Percentiles rank a stretch among this genome's conserved stretches.
Conservation (phyloP, 2,888 invertebrate genomes). For the Dendrolimus pini region DNA sequence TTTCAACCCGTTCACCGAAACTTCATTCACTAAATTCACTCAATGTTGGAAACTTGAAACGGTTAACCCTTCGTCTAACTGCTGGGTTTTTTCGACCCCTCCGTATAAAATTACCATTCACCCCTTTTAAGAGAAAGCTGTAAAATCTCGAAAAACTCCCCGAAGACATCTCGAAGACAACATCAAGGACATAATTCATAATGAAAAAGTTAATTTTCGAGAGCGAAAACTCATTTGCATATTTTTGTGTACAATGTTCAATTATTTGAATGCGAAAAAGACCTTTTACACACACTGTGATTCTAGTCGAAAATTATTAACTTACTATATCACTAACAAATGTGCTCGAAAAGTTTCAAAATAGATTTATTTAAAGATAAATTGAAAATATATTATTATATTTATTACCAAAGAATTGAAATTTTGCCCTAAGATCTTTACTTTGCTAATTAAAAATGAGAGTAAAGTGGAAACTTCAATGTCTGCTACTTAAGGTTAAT, state of each 20-base stretch:
- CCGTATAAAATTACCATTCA: conserved; percentile 30
- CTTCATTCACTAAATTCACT: conserved; percentile 16
- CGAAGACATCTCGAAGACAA: conserved; percentile 59
- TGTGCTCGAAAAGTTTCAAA: too few species aligned
- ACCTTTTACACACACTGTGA: conserved; percentile 26
- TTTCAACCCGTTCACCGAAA: conserved; percentile 11
- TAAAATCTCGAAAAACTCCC: conserved; percentile 73
- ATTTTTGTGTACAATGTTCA: conserved; percentile 64
- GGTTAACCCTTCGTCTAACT: conserved; percentile 38
- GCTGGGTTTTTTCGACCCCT: conserved; percentile 29
- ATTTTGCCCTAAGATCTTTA: too few species aligned
- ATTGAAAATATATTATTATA: too few species aligned
- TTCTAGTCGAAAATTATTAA: background rate
- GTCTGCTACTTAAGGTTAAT: too few species aligned
- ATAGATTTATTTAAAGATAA: too few species aligned
- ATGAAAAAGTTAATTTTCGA: conserved; percentile 76
- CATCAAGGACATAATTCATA: conserved; percentile 71
- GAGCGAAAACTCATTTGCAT: conserved; percentile 65
- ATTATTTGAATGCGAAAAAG: conserved; percentile 59
- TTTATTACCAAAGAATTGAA: too few species aligned
- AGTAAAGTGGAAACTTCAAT: too few species aligned
- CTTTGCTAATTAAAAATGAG: too few species aligned
- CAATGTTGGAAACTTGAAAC: conserved; percentile 15
- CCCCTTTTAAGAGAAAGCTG: conserved; percentile 27
- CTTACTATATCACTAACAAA: too few species aligned